A percentile compares a stretch with the other conserved stretches of the same genome.
phyloP scores from a whole-genome alignment of 2,113 vertebrate species.

The Sebastes schlegelii region DNA sequence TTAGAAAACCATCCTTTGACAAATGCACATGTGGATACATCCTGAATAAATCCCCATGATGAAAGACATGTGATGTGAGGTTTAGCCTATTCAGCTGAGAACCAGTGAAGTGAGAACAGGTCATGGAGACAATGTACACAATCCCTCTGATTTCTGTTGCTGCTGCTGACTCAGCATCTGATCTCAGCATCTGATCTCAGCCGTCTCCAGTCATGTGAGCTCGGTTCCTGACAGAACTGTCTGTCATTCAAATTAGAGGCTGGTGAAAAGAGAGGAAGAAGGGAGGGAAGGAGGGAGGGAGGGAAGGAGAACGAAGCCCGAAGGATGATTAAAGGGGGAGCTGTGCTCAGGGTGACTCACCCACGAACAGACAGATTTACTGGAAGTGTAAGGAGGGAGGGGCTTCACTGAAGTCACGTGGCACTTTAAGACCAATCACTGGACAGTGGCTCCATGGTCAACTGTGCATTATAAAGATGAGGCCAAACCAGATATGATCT shows the following conservation, averaged over 20 bases:
- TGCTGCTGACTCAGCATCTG: conserved; percentile 76
- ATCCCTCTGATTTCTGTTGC: conserved; percentile 34
- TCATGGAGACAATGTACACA: conserved; percentile 47
- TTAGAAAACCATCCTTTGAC: neutral
- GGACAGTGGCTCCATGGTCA: conserved; percentile 81
- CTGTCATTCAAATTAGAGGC: conserved; percentile 80
- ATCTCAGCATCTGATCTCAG: conserved; percentile 70
- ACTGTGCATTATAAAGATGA: conserved; percentile 44
- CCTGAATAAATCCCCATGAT: conserved; percentile 9
- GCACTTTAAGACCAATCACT: conserved; percentile 91
- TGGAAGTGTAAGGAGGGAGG: conserved; percentile 92
- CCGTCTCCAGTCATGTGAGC: conserved; percentile 70
- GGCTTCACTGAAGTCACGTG: conserved; percentile 97
- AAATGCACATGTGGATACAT: conserved; percentile 8
- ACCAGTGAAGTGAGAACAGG: conserved; percentile 40
- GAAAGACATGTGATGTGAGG: conserved; percentile 18
- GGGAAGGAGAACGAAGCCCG: conserved; percentile 50
- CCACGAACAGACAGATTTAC: conserved; percentile 91
- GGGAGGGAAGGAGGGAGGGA: conserved; percentile 16
- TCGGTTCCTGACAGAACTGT: conserved; percentile 60
- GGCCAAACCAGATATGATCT: conserved; percentile 24
- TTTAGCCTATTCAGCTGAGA: conserved; percentile 24
- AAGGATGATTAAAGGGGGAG: conserved; percentile 96
- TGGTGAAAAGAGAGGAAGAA: conserved; percentile 61
- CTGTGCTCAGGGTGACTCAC: conserved; percentile 96